These are phyloP conservation scores for Condylura cristata DNA, from an alignment of 2,113 vertebrate species.

Conservation along the genomic window DNA sequence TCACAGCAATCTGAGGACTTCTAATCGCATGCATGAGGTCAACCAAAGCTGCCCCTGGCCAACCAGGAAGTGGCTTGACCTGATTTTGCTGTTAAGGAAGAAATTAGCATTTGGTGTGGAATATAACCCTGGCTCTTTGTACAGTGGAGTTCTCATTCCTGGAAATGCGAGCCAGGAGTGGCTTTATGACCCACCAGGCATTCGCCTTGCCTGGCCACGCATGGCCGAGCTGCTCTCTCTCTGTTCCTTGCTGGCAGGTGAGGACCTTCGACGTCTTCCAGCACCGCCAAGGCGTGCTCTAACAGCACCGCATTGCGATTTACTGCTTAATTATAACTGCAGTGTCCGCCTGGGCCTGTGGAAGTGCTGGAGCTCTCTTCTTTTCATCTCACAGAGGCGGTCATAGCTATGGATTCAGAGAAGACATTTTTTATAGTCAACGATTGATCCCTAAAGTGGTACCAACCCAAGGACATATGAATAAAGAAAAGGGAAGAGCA, in stretches of 20 bases:
- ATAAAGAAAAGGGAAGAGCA: background rate
- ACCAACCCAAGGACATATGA: background rate
- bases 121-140: background rate
- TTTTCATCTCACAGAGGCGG: background rate
- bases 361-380: background rate
- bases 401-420: background rate
- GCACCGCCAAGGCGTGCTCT: background rate
- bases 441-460: slow-evolving; percentile 33
- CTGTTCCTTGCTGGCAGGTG: background rate
- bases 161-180: slow-evolving; percentile 13
- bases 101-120: background rate
- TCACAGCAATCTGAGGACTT: background rate
- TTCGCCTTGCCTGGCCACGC: background rate
- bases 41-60: background rate
- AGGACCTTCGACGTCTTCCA: slow-evolving; percentile 9
- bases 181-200: background rate
- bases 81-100: background rate
- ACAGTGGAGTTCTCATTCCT: background rate
- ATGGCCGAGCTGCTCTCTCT: background rate
- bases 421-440: slow-evolving; percentile 1
- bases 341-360: slow-evolving; percentile 43
- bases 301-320: slow-evolving; percentile 40
- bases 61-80: background rate
- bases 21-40: background rate
- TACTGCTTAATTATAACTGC: slow-evolving; percentile 52